phyloP scores from a whole-genome alignment of 2,113 vertebrate species.

The Labrus mixtus region DNA sequence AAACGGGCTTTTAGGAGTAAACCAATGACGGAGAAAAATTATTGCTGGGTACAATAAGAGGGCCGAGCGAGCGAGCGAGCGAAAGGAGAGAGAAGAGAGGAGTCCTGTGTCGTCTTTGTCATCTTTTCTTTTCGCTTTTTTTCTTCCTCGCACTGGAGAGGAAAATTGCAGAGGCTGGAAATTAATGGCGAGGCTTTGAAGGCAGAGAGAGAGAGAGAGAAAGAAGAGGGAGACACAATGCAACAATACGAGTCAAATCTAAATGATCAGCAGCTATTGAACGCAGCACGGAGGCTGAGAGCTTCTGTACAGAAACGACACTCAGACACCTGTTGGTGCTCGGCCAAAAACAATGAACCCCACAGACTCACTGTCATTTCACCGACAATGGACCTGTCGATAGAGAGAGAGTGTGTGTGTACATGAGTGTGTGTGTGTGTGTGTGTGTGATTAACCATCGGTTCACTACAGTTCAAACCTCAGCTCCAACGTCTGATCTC shows the following conservation, averaged over 20 bases:
- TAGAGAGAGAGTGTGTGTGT: not conserved
- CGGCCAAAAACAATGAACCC: slow-evolving; percentile 37
- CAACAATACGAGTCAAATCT: slow-evolving; percentile 94
- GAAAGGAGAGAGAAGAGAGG: slow-evolving; percentile 81
- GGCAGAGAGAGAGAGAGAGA: slow-evolving; percentile 39
- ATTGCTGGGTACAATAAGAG: slow-evolving; percentile 93
- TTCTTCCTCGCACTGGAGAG: slow-evolving; percentile 64
- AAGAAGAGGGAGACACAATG: slow-evolving; percentile 76
- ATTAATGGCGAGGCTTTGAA: slow-evolving; percentile 89
- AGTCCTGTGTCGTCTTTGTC: slow-evolving; percentile 88
- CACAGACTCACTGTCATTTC: slow-evolving; percentile 29
- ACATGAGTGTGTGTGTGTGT: not conserved
- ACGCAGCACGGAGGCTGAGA: slow-evolving; percentile 83
- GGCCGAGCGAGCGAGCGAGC: slow-evolving; percentile 81
- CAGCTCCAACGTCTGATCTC: not conserved
- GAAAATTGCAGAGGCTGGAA: slow-evolving; percentile 91
- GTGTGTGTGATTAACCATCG: not conserved
- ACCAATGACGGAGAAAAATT: slow-evolving; percentile 94
- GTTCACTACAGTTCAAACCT: not conserved
- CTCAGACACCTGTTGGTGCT: slow-evolving; percentile 53
- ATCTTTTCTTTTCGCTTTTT: slow-evolving; percentile 52
- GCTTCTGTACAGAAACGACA: slow-evolving; percentile 14
- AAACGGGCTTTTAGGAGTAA: slow-evolving; percentile 96
- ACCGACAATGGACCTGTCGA: slow-evolving; percentile 23
- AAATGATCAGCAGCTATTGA: slow-evolving; percentile 91